Base-by-base conservation (phyloP, 2,797 vertebrate genomes). In the Tolypeutes matacus region DNA sequence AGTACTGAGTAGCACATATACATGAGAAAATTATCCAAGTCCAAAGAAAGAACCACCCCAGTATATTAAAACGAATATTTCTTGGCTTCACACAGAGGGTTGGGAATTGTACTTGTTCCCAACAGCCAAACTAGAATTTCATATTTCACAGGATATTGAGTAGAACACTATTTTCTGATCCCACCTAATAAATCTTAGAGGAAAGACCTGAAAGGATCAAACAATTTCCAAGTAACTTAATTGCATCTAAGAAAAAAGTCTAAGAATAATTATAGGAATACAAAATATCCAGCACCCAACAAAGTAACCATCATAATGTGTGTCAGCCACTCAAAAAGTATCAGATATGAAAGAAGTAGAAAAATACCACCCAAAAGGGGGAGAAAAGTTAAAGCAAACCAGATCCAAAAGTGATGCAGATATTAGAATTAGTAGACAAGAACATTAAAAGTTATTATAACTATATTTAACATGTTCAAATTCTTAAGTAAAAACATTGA, bases 151-250 rank as follows among this genome's bases (percentile, higher is more conserved):
- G 27, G 13, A 12, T 72, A 70, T 23, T 72, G 13, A 60, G 25
- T 56, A 86, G 90, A 86, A n/a, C 18, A 80, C 11, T 64, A 73
- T 65, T 86, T 80, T 70, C 34, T 31, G 64, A 56, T 25, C n/a
- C 27, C 39, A 49, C 18, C 0, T 4, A 62, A 29, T 77, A 76
- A n/a, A 20, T 27, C 72, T 90, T 31, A 91, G 25, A 34, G 18
- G 2, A 2, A 78, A 78, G 36, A 34, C 23, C 14, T 67, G 51
- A 75, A 88, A 34, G 17, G 70, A 89, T 89, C 67, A 64, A 64
- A 64, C 62, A 56, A 86, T 91, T 80, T 80, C 67, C 31, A 73
- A 73, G 10, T 73, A 86, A 90, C 25, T 29, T 90, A 90, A 73
- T 10, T 64, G 36, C 25, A 62, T 2, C n/a, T 51, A 77, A 77